Percentiles rank a stretch among this genome's conserved stretches.
These are phyloP conservation scores for Myotis davidii DNA, from an alignment of 2,113 vertebrate species.

Conservation along the genomic window DNA sequence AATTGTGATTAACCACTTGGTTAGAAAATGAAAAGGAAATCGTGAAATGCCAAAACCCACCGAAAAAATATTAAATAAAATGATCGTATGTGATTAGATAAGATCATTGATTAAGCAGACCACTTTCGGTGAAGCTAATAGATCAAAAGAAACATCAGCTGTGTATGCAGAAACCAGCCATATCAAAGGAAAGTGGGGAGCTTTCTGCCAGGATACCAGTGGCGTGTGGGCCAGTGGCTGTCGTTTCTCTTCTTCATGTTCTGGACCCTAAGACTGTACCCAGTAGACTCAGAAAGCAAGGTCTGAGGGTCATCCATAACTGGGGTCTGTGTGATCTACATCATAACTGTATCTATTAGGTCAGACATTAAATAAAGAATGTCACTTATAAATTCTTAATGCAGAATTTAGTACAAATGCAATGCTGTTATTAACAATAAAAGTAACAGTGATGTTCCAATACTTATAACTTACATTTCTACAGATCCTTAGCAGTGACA, in stretches of 20 bases:
- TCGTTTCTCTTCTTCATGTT: neutral
- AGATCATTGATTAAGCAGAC: neutral
- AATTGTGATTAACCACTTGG: neutral
- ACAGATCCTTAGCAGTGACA: neutral
- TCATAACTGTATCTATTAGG: neutral
- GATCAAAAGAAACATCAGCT: neutral
- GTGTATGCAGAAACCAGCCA: neutral
- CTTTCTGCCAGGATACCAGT: neutral
- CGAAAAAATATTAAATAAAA: neutral
- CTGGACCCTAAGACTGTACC: neutral
- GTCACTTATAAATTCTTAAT: neutral
- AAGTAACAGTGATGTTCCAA: neutral
- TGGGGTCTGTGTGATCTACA: neutral
- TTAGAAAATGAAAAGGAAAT: slow-evolving; percentile 26
- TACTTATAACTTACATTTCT: neutral
- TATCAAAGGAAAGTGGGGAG: neutral
- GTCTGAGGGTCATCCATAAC: neutral
- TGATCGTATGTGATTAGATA: neutral
- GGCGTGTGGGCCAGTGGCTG: neutral
- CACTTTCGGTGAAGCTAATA: neutral
- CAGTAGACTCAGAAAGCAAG: neutral
- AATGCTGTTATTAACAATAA: neutral
- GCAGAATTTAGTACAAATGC: neutral
- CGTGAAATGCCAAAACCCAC: neutral
- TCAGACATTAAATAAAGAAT: neutral